Evolutionary conservation across 2,888 invertebrate species (phyloP), one percentile per base, ranked within the genome.

Genomic region (Eupithecia vulgata): DNA sequence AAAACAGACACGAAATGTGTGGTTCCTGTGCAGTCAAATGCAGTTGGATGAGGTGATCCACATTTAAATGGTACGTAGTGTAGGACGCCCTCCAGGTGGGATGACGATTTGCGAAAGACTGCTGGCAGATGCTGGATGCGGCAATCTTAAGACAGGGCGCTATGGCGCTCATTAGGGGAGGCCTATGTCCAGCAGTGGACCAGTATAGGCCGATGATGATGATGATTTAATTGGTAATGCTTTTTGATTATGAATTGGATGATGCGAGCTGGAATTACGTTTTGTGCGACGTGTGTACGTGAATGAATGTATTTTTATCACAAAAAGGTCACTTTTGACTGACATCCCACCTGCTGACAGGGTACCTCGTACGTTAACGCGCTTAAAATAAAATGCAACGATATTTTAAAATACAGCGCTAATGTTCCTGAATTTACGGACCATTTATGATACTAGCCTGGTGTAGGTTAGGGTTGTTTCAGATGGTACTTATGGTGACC

Each of bases 331-430:
- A 74, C 68, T 74, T 83, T 76, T 75, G 62, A 78, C 78, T 78
- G 80, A 80, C 68, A 75, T 76, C 78, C 73, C 81, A 74, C 79
- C 77, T 80, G 82, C 80, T 78, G 78, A 80, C 81, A 80, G 77
- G 77, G 71, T 71, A 78, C 68, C 66, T 77, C 70, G 70, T 25
- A 57, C 21, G 10, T 21, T 21, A 62, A 62, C 62, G 17, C 62
- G 37, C 71, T 59, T 67, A 76, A 81, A 79, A 78, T 77, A 78
- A 57, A 64, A 42, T 61, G 42, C n/a, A 34, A 67, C 13, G 25
- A 64, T 57, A 67, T 67, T 62, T 67, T 73, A 62, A 52, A 48
- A 65, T 21, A 42, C 25, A 35, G 64, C 21, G 42, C 34, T 45
- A 35, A 57, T 64, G 42, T 72, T 65, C 42, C 61, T 34, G 61